Base-by-base conservation (phyloP, 2,888 invertebrate genomes). In the Drosophila yooni region DNA sequence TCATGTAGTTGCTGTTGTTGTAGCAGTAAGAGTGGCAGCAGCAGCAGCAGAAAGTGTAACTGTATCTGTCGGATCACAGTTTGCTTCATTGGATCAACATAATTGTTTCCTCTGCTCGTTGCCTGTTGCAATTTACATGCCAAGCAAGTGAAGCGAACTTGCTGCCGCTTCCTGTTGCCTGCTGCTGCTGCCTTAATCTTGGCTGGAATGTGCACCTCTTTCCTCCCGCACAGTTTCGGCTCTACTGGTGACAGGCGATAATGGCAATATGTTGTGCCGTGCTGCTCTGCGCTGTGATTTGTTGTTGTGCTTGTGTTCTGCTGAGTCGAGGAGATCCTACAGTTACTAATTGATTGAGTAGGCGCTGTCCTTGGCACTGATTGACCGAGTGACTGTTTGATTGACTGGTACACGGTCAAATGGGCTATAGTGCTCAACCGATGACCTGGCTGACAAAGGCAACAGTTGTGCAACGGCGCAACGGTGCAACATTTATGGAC, bases 41-140 rank as follows among this genome's bases (percentile, higher is more conserved):
- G 8, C 34, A n/a, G 50, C 27, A n/a, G 34, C 27, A 38, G 54
- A 46, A 27, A 54, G 51, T 43, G 70, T 62, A 71, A 57, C 76
- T 69, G 74, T 73, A 73, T 68, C 74, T 69, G 74, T 70, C 76
- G 78, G 63, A 72, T 82, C 74, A 67, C 76, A 67, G 88, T 75
- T 82, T 84, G 83, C 88, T 81, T 76, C 88, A 88, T 85, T 87
- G 84, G 78, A 82, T 85, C 76, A 70, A 81, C 82, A 88, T 86
- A 84, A 88, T 84, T 88, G 88, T 82, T 84, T 84, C 84, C 84
- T 87, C 79, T 74, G 69, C 69, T 69, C 70, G 77, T 67, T 79
- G 71, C 51, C 62, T 65, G 65, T 58, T 63, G 70, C 71, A 79
- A 86, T 79, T 76, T 81, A 75, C 86, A 84, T 83, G 82, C 54